These are phyloP conservation scores for Embiotoca jacksoni DNA, from an alignment of 2,113 vertebrate species.

Conservation along the genomic window DNA sequence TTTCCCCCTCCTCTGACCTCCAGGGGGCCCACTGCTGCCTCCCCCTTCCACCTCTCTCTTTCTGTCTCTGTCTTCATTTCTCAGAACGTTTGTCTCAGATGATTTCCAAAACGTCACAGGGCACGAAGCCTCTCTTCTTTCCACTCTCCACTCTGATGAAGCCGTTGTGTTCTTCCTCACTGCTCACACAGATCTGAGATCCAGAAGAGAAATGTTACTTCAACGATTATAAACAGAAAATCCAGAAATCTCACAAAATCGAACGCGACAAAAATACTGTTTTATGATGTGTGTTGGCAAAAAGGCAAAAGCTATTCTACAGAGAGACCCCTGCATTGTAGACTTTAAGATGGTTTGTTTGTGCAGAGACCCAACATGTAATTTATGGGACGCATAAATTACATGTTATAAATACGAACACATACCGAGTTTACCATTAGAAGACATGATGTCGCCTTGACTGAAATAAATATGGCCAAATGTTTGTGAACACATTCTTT, in stretches of 20 bases:
- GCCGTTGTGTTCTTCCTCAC: constrained; percentile 89
- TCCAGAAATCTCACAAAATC: too few relatives aligned
- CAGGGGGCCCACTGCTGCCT: neutral
- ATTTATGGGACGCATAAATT: too few relatives aligned
- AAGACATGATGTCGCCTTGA: too few relatives aligned
- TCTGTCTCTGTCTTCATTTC: constrained; percentile 6
- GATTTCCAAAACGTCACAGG: constrained; percentile 91
- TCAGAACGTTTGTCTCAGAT: constrained; percentile 84
- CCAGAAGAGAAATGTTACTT: neutral
- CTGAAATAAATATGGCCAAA: too few relatives aligned
- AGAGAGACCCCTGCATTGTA: too few relatives aligned
- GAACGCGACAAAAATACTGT: too few relatives aligned
- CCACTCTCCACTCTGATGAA: constrained; percentile 94
- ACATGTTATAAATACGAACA: too few relatives aligned
- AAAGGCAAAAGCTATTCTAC: neutral
- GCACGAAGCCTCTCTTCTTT: constrained; percentile 95
- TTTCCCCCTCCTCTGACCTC: constrained; percentile 21
- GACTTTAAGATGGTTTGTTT: neutral
- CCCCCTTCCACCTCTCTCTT: constrained; percentile 49
- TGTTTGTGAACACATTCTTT: too few relatives aligned
- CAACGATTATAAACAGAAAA: too few relatives aligned
- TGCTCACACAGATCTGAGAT: constrained; percentile 92
- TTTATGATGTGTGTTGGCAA: neutral
- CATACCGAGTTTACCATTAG: too few relatives aligned
- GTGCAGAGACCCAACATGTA: too few relatives aligned